Base-by-base conservation (phyloP, 2,113 vertebrate genomes). In the Zapornia atra region DNA sequence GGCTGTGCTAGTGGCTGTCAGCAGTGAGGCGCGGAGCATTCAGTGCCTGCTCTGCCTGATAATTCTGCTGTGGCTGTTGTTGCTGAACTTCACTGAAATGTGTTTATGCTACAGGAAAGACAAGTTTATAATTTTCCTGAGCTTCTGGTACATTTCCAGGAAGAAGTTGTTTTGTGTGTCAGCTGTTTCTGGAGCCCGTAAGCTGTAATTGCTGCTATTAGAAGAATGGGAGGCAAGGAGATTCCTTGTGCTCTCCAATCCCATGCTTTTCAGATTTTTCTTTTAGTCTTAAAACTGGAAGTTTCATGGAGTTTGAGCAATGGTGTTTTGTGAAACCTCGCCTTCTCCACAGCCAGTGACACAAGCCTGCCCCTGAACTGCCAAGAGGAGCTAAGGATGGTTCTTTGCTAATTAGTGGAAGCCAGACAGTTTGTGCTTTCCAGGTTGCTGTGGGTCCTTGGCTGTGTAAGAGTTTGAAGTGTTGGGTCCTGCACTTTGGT, bases 51-150 rank as follows among this genome's bases (percentile, higher is more conserved):
- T 88, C 72, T 75, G 10, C 73, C 48, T 7, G 54, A 31, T 70
- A 40, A 61, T 19, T 12, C 50, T 79, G 18, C 56, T 8, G 36
- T 82, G 10, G 12, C 78, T 56, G 34, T 6, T 68, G n/a, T 84
- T 51, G 68, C 18, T 19, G 79, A 94, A 70, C 76, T 72, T 96
- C 66, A 6, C 5, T 38, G 83, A 90, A 82, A 57, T 69, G 53
- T 96, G 65, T 92, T 97, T 96, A 71, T 96, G 81, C 78, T 70
- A 18, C 8, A 34, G 73, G 88, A 88, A 72, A 92, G 86, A 31
- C 9, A 57, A 76, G 70, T 38, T 85, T 73, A 3, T 66, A 71
- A 93, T 96, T 93, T 81, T 86, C 64, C 85, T 73, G 86, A 77
- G 33, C 46, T 44, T 11, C 38, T 97, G 94, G 73, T 63, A 12